Conservation (phyloP, 2,113 vertebrate species). For the Crotalus helleri region DNA sequence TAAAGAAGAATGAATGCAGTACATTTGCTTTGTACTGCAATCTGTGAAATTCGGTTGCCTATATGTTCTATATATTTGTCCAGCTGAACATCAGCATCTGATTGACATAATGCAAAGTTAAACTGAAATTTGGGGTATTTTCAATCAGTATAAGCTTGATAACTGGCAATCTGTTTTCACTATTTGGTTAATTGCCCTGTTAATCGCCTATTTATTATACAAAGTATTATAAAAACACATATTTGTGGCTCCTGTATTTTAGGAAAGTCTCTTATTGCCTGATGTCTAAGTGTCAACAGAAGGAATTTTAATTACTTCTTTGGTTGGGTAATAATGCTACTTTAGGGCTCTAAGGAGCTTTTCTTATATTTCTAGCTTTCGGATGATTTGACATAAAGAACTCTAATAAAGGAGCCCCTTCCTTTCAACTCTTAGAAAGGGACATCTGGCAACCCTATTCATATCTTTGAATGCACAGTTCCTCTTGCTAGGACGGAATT, state of each 20-base stretch:
- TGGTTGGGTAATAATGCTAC: not conserved
- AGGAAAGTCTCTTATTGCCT: not conserved
- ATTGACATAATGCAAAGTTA: not conserved
- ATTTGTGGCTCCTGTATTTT: not conserved
- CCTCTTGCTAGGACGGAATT: constrained; percentile 9
- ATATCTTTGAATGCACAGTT: not conserved
- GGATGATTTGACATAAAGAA: not conserved
- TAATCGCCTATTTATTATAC: not conserved
- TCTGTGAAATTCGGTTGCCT: not conserved
- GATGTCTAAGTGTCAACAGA: not conserved
- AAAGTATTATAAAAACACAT: not conserved
- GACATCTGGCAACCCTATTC: constrained; percentile 12
- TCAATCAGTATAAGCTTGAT: not conserved
- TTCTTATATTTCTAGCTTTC: not conserved
- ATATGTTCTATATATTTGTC: not conserved
- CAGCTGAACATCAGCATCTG: not conserved
- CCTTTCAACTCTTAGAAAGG: not conserved
- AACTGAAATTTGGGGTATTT: not conserved
- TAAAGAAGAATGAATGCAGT: not conserved
- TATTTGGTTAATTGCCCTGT: not conserved
- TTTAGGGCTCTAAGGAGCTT: not conserved
- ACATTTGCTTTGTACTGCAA: not conserved
- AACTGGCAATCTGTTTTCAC: not conserved
- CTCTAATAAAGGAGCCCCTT: not conserved
- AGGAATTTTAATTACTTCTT: not conserved